Base-by-base conservation (phyloP, 2,888 invertebrate genomes). In the Chymomyza procnemis region DNA sequence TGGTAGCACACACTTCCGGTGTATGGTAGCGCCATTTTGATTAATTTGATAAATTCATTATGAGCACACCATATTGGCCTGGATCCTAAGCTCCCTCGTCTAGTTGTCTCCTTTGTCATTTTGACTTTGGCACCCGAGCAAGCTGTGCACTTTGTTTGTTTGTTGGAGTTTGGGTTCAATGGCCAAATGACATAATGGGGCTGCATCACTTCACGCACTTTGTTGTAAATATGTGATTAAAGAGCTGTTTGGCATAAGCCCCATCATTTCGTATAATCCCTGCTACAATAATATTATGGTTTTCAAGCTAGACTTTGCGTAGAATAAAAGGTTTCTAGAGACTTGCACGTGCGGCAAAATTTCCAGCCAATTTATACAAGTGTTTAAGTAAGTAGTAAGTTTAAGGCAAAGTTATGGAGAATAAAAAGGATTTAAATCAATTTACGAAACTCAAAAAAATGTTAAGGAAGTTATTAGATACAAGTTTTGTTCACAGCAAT, bases 21-120 rank as follows among this genome's bases (percentile, higher is more conserved):
- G 22, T n/a, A 55, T n/a, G 16, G 50, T n/a, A 1, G 76, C 73
- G 76, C 67, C 74, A 78, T 77, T 83, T 81, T 87, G 84, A 87
- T 84, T 88, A 88, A 88, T 88, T 87, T 82, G 89, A 88, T 89
- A 88, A 88, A 89, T 88, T 78, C 85, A 88, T 88, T 82, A 87
- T 85, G 84, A 64, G 77, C 75, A 73, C 81, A 78, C 79, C 89
- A 89, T 88, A 88, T 88, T 85, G 85, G 86, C 75, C 69, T 78
- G 67, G 75, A 68, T 67, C 61, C 18, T 34, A 9, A 14, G 16
- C 30, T 18, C 9, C 18, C 18, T 14, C 59, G 52, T 8, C 12
- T 19, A 3, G 19, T 21, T 46, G 26, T 69, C 21, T 50, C 34
- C 61, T 48, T 57, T 64, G 34, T 63, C 46, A 64, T 50, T 41